These are phyloP conservation scores for Salmo trutta DNA, from an alignment of 2,797 vertebrate genomes.

Conservation along the genomic window DNA sequence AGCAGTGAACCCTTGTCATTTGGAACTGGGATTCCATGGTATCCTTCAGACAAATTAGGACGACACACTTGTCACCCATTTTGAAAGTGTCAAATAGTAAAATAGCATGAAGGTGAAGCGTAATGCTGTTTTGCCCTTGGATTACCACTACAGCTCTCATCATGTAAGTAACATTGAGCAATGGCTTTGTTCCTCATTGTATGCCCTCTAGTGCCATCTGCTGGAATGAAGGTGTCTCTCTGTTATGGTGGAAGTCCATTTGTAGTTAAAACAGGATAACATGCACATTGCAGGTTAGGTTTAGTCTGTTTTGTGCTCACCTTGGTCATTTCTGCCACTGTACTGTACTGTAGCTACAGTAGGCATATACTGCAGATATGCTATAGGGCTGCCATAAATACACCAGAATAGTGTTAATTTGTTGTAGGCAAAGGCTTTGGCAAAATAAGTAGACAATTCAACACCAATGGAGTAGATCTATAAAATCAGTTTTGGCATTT, in stretches of 20 bases:
- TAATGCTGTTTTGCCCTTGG: slow-evolving; percentile 10
- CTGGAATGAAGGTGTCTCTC: slow-evolving; percentile 31
- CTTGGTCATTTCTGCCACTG: not conserved
- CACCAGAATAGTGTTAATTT: not conserved
- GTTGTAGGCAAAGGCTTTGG: not conserved
- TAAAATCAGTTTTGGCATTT: not conserved
- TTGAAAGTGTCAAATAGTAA: not conserved
- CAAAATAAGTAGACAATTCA: not conserved
- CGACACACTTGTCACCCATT: not conserved
- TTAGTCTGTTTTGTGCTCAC: not conserved
- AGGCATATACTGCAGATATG: not conserved
- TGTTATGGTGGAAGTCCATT: not conserved
- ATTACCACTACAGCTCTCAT: not conserved
- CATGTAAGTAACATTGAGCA: not conserved
- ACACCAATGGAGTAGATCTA: not conserved
- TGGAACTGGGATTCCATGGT: not conserved
- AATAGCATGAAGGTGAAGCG: not conserved
- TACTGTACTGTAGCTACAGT: not conserved
- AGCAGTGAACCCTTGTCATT: not conserved
- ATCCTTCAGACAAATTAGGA: not conserved
- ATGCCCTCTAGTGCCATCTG: slow-evolving; percentile 54
- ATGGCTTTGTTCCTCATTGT: not conserved
- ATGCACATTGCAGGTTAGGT: not conserved
- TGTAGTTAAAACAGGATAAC: not conserved
- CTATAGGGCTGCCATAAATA: not conserved